Conservation (phyloP, 2,888 invertebrate genomes). For the Lapara coniferarum region DNA sequence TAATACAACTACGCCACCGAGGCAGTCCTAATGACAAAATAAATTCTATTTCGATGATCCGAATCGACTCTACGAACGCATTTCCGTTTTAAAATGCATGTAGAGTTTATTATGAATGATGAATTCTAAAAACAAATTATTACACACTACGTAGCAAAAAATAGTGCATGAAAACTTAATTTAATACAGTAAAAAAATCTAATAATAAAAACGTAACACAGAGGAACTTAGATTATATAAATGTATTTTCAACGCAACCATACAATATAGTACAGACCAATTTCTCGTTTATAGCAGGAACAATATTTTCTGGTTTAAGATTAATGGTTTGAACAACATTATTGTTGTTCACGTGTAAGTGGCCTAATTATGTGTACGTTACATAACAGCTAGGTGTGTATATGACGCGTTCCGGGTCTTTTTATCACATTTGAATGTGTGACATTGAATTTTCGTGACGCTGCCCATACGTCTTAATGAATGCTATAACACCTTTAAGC, state of each 20-base stretch:
- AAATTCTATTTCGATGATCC: too few relatives aligned
- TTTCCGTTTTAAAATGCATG: too few relatives aligned
- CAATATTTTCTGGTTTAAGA: constrained; percentile 1
- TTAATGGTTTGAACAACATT: constrained; percentile 7
- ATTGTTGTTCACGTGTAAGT: constrained; percentile 14
- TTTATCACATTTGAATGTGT: constrained; percentile 30
- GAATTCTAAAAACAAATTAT: too few relatives aligned
- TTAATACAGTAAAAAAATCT: not conserved
- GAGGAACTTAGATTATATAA: not conserved
- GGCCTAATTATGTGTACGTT: constrained; percentile 9
- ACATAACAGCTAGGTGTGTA: not conserved
- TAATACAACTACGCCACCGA: too few relatives aligned
- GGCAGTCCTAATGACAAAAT: too few relatives aligned
- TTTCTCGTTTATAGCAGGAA: not conserved
- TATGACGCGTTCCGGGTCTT: constrained; percentile 39
- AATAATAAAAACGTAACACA: not conserved
- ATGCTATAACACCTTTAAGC: constrained; percentile 4
- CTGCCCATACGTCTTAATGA: constrained; percentile 30
- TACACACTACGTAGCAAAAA: too few relatives aligned
- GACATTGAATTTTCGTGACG: constrained; percentile 46
- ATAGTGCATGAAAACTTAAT: not conserved
- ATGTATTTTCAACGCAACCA: not conserved
- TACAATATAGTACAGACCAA: not conserved
- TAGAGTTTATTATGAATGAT: too few relatives aligned
- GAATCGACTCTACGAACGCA: too few relatives aligned